These are phyloP conservation scores for Amazona vittata DNA, from an alignment of 2,113 vertebrate genomes.

Conservation along the genomic window DNA sequence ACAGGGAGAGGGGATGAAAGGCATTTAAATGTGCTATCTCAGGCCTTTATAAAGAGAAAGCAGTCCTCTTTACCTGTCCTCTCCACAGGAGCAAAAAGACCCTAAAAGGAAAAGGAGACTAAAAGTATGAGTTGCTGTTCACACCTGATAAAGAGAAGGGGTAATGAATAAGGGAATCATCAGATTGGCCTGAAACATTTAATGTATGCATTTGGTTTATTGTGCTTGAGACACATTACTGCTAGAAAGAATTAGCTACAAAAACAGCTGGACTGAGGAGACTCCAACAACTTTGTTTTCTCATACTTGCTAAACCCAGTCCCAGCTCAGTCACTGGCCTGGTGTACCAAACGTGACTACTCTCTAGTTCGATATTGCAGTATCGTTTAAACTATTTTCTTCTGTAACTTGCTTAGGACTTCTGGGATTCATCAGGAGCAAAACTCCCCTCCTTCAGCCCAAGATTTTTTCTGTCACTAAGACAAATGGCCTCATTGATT, in stretches of 20 bases:
- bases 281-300: not conserved
- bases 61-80: not conserved
- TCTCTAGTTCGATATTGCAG: not conserved
- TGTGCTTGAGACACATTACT: not conserved
- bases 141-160: not conserved
- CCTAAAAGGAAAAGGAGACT: not conserved
- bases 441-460: not conserved
- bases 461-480: not conserved
- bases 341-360: not conserved
- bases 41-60: not conserved
- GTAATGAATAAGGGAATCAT: not conserved
- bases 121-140: not conserved
- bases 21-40: not conserved
- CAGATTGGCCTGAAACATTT: not conserved
- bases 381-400: not conserved
- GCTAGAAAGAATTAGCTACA: not conserved
- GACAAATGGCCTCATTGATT: not conserved
- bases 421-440: not conserved
- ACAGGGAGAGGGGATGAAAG: not conserved
- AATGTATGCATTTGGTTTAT: not conserved
- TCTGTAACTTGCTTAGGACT: not conserved
- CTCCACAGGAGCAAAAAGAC: not conserved
- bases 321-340: not conserved
- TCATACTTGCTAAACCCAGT: not conserved
- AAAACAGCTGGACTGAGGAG: not conserved